Evolutionary conservation across 1,140 invertebrate species (phyloP).

Genomic region (Apis cerana): DNA sequence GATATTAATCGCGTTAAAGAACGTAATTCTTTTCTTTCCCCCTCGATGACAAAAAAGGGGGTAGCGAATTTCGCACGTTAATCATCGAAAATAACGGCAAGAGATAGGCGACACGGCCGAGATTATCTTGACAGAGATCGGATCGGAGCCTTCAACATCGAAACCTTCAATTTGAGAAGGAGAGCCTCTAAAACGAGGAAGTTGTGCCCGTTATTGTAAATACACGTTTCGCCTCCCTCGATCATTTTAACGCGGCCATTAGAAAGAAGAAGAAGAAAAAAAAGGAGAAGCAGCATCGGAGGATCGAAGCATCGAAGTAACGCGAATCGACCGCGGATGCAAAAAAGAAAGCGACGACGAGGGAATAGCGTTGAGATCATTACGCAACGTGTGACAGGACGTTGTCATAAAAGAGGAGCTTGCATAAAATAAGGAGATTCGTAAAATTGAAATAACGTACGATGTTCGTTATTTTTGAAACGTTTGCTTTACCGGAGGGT

Average conservation of each 20-base stretch:
- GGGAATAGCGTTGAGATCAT: not conserved
- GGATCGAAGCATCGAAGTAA: not conserved
- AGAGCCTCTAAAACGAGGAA: not conserved
- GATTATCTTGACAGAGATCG: not conserved
- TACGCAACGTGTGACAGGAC: not conserved
- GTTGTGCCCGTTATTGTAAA: not conserved
- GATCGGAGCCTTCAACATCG: not conserved
- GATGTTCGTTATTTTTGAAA: not conserved
- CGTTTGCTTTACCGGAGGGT: not conserved
- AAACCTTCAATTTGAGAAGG: not conserved
- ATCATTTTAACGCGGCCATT: not conserved
- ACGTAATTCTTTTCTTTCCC: no score
- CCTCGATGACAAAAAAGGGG: no score
- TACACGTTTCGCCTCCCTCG: not conserved
- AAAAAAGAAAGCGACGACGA: not conserved
- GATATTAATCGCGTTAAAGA: no score
- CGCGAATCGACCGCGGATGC: not conserved
- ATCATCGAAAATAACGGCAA: not conserved
- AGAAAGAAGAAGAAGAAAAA: not conserved
- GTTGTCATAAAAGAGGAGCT: not conserved
- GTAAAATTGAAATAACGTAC: not conserved
- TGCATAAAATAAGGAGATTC: not conserved
- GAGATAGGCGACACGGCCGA: not conserved
- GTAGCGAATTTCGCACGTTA: no score
- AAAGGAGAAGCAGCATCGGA: not conserved